A percentile compares a stretch with the other conserved stretches of the same genome.
Conservation (phyloP, 2,888 invertebrate species). For the Hydraecia micacea region DNA sequence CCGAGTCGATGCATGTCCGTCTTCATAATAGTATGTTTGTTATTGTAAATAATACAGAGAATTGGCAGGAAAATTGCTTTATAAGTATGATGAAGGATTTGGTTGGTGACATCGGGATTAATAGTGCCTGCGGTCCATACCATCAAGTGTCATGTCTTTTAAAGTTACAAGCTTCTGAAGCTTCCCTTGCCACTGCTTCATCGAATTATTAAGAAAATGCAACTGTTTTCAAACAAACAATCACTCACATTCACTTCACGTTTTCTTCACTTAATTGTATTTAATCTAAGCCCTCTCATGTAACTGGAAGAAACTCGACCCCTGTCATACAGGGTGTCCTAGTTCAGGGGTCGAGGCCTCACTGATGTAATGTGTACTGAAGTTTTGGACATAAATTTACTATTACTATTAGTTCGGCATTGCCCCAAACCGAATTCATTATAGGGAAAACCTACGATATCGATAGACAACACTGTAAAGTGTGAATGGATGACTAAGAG, state of each 20-base stretch:
- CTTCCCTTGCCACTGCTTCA: background rate
- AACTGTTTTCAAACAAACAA: background rate
- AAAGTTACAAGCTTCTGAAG: background rate
- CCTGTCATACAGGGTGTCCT: background rate
- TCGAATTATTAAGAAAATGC: background rate
- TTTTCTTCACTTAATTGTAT: background rate
- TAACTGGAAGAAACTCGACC: background rate
- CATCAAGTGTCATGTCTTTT: background rate
- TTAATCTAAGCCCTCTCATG: background rate
- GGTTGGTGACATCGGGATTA: slow-evolving; percentile 17
- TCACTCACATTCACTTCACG: background rate
- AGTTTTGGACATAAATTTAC: background rate
- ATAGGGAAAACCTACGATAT: background rate
- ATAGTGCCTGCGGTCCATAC: background rate
- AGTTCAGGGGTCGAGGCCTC: background rate
- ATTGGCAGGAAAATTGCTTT: slow-evolving; percentile 1
- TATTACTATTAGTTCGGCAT: background rate
- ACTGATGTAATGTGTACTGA: background rate
- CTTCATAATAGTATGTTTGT: slow-evolving; percentile 55
- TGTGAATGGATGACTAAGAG: slow-evolving; percentile 4
- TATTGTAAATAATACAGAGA: slow-evolving; percentile 41
- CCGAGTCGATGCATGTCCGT: slow-evolving; percentile 56
- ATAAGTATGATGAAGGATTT: slow-evolving; percentile 21
- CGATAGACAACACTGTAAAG: background rate
- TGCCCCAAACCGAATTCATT: background rate